A percentile compares a stretch with the other conserved stretches of the same genome.
Conservation (phyloP, 2,113 vertebrate species). For the Stegastes partitus region DNA sequence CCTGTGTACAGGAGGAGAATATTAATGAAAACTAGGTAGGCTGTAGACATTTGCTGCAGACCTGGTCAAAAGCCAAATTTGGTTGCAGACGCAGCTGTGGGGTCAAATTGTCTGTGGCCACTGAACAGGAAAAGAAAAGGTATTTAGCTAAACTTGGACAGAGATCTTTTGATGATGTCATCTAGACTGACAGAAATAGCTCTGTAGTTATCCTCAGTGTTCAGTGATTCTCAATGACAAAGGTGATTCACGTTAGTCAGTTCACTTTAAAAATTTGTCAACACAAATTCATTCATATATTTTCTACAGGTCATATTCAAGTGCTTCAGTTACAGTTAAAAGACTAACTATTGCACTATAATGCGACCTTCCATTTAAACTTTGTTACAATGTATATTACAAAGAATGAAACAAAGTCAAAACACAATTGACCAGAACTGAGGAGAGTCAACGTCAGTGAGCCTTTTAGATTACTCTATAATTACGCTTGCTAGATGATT, state of each 20-base stretch:
- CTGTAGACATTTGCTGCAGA: conserved; percentile 47
- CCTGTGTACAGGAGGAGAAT: conserved; percentile 66
- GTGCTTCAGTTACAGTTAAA: not conserved
- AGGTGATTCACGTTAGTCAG: not conserved
- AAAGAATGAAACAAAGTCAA: too few species aligned
- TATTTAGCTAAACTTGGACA: not conserved
- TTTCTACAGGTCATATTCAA: not conserved
- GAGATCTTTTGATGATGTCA: conserved; percentile 1
- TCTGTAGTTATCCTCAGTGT: too few species aligned
- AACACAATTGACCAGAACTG: not conserved
- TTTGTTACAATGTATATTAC: not conserved
- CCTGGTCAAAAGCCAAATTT: conserved; percentile 37
- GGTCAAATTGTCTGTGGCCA: conserved; percentile 1
- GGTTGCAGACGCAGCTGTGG: conserved; percentile 1
- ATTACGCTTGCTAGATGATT: not conserved
- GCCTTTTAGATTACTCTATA: not conserved
- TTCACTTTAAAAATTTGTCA: not conserved
- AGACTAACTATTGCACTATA: not conserved
- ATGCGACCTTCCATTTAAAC: not conserved
- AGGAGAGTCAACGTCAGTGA: not conserved
- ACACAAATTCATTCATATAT: not conserved
- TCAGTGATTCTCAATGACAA: not conserved
- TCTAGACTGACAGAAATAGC: not conserved
- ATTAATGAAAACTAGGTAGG: conserved; percentile 63
- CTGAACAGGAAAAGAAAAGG: not conserved